Base-by-base conservation (phyloP, 64 coral and sea anemone genomes). In the Orbicella faveolata region DNA sequence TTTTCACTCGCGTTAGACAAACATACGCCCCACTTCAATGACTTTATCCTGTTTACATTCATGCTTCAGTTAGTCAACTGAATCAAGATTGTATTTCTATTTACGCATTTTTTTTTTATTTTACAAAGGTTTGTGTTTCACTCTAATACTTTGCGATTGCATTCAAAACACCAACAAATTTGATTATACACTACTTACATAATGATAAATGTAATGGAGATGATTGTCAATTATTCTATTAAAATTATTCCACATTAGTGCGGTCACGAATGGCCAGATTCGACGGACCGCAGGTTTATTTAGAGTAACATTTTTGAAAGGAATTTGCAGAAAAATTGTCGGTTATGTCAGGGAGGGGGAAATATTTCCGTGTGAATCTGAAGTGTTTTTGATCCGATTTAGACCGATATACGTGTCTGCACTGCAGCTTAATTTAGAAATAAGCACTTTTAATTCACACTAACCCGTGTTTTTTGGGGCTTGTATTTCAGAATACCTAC, bases 401-500 rank as follows among this genome's bases (percentile, higher is more conserved):
- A 23, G 18, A 85, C 2, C 20, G 36, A n/a, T 73, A 21, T 52
- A 72, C 36, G 21, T 23, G 77, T 78, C 65, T 73, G 34, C 23
- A 8, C 9, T 16, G 65, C 23, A 26, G 63, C 64, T 65, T 85
- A 85, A 16, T 85, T 85, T 85, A 70, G 82, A 52, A 85, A 73
- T 70, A 70, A 48, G 41, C n/a, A 85, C 65, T 85, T 17, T 37
- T 17, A 21, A 11, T 69, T 57, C 37, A 81, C 79, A 19, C 30
- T 63, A 10, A 19, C 19, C 20, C 20, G 36, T 85, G 2, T 26
- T 19, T 57, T 51, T 85, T 37, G 37, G 36, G 82, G 67, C 89
- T 90, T 57, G 75, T 87, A 20, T 93, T 99, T 68, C 75, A 99
- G 97, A 99, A 99, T 77, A 99, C 97, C 23, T 99, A 99, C 80